Evolutionary conservation across 2,113 vertebrate species (phyloP), one percentile per base, ranked within the genome.

Genomic region (Triplophysa siluroides): DNA sequence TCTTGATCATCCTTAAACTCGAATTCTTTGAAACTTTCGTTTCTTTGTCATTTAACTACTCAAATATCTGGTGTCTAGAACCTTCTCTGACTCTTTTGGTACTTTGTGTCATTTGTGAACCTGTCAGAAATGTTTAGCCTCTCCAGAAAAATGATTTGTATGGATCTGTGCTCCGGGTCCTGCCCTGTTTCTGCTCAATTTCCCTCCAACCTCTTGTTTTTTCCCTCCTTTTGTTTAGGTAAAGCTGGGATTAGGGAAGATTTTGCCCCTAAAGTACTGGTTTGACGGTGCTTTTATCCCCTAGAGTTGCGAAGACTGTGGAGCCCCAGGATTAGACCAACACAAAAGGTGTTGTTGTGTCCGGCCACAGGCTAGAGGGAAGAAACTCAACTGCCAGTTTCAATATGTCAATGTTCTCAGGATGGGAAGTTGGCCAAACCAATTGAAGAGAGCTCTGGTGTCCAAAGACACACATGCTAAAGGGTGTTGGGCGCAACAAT

Each of bases 241-340:
- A 96, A 97, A 97, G 95, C 95, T 93, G 91, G 95, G 95, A 97
- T 97, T 97, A 97, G 93, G 93, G 92, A 94, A 96, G 95, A 96
- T 97, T 97, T 97, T 94, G 94, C 94, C 93, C 94, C 94, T 96
- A 96, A 97, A 96, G 95, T 96, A 96, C 93, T 95, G 94, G 95
- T 96, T 96, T 96, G 95, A 96, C 96, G 95, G 94, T 90, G 94
- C 95, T 96, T 97, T 97, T 97, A 97, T 97, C 95, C 95, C 93
- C 94, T 93, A 94, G 94, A 95, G 95, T 95, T 94, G 94, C 93
- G 95, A 96, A 96, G 95, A 94, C 95, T 94, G 94, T 95, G 94
- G 95, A 95, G 94, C 94, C 93, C 93, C 92, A 92, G 95, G 95
- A 97, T 97, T 97, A 97, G 93, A 90, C 85, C 87, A 88, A 89